Percentiles rank a stretch among this genome's conserved stretches.
Conservation (phyloP, 2,113 vertebrate genomes). For the Polyodon spathula region DNA sequence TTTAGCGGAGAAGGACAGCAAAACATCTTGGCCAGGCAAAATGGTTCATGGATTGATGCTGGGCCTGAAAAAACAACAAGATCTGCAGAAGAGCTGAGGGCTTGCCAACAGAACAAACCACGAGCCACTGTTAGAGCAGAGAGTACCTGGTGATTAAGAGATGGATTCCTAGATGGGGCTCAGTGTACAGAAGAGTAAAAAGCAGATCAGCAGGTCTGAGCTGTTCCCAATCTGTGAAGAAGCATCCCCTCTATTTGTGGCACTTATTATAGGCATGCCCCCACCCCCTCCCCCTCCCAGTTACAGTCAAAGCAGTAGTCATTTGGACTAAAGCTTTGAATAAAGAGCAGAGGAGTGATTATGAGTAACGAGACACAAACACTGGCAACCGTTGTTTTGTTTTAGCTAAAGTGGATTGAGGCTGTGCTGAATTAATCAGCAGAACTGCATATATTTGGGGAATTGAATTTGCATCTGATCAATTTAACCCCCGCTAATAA, state of each 20-base stretch:
- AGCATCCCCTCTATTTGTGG: background rate
- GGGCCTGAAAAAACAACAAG: too few relatives aligned
- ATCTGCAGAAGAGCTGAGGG: too few relatives aligned
- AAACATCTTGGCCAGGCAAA: too few relatives aligned
- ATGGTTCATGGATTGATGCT: too few relatives aligned
- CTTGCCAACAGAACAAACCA: conserved; percentile 1
- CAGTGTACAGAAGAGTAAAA: background rate
- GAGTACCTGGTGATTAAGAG: background rate
- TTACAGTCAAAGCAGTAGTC: background rate
- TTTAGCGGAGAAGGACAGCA: too few relatives aligned
- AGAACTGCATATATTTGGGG: too few relatives aligned
- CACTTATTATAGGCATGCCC: background rate
- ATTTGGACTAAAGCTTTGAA: background rate
- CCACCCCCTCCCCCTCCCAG: background rate
- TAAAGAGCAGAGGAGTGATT: background rate
- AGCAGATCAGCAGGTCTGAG: background rate
- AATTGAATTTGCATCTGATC: too few relatives aligned
- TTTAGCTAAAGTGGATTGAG: background rate
- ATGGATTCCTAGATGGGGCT: background rate
- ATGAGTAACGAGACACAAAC: background rate
- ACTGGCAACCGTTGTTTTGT: too few relatives aligned
- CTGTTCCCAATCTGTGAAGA: conserved; percentile 2
- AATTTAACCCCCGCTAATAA: too few relatives aligned
- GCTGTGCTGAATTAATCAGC: too few relatives aligned
- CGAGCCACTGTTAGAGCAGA: background rate